Evolutionary conservation across 2,797 vertebrate genomes (phyloP).

Genomic region (Periparus ater): DNA sequence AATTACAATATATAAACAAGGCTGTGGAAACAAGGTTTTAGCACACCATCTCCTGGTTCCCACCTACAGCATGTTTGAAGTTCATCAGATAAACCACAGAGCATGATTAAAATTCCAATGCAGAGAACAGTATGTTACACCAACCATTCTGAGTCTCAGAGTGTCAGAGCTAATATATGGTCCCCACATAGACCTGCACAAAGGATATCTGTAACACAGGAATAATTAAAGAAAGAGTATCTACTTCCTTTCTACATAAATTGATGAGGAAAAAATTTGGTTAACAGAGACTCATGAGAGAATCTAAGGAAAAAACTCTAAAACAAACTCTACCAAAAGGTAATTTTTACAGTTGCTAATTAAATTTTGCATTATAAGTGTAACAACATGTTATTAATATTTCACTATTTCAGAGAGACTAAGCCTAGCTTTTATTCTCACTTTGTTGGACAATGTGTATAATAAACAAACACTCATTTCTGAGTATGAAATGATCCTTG

Average conservation of each 20-base stretch:
- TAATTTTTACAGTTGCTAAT: not conserved
- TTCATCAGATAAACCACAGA: constrained; percentile 19
- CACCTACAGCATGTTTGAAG: constrained; percentile 13
- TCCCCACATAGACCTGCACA: not conserved
- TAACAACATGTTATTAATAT: not conserved
- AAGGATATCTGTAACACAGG: not conserved
- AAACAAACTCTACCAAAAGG: not conserved
- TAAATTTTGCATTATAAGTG: not conserved
- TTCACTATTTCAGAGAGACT: not conserved
- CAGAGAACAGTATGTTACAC: not conserved
- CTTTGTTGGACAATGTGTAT: not conserved
- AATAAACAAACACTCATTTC: not conserved
- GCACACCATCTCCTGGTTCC: not conserved
- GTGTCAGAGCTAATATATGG: not conserved
- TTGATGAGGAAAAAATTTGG: not conserved
- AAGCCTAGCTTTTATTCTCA: not conserved
- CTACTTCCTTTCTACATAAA: not conserved
- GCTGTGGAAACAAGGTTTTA: not conserved
- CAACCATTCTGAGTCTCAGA: not conserved
- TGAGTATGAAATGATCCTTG: not conserved
- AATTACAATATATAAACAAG: not conserved
- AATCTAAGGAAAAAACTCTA: not conserved
- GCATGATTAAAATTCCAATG: not conserved
- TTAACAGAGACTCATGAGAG: not conserved
- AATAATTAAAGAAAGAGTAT: not conserved